Evolutionary conservation across 2,797 vertebrate species (phyloP).

Genomic region (Schizopygopsis pylzovi): DNA sequence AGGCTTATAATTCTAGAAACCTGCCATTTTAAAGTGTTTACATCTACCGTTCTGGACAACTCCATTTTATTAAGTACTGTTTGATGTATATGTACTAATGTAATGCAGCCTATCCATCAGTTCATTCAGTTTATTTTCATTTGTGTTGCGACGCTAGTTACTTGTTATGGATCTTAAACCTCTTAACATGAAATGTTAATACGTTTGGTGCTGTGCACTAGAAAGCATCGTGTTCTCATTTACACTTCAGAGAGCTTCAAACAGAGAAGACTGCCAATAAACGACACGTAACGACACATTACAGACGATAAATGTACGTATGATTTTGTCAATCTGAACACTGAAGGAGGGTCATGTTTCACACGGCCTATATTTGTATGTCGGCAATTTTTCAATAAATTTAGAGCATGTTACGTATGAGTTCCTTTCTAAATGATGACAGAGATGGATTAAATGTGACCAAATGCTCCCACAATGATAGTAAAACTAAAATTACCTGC

Average conservation of each 20-base stretch:
- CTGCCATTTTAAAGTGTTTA: slow-evolving; percentile 32
- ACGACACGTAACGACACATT: not conserved
- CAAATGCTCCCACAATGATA: not conserved
- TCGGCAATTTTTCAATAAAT: slow-evolving; percentile 39
- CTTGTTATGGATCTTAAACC: not conserved
- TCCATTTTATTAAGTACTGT: slow-evolving; percentile 3
- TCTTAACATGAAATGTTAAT: slow-evolving; percentile 30
- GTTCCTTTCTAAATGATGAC: not conserved
- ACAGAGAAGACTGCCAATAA: slow-evolving; percentile 4
- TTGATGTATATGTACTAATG: slow-evolving; percentile 8
- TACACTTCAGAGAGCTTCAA: not conserved
- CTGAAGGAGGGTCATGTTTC: slow-evolving; percentile 44
- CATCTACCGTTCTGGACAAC: slow-evolving; percentile 2
- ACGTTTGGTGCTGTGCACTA: slow-evolving; percentile 36
- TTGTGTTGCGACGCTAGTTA: not conserved
- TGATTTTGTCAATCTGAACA: slow-evolving; percentile 33
- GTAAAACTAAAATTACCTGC: not conserved
- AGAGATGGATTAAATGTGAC: not conserved
- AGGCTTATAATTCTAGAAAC: slow-evolving; percentile 4
- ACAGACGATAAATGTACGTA: not conserved
- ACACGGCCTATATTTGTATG: slow-evolving; percentile 42
- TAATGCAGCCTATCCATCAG: slow-evolving; percentile 1
- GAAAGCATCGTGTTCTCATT: not conserved
- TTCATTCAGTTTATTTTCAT: not conserved
- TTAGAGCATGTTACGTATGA: slow-evolving; percentile 40